Evolutionary conservation across 2,888 invertebrate genomes (phyloP).

Genomic region (Euzophera pinguis): DNA sequence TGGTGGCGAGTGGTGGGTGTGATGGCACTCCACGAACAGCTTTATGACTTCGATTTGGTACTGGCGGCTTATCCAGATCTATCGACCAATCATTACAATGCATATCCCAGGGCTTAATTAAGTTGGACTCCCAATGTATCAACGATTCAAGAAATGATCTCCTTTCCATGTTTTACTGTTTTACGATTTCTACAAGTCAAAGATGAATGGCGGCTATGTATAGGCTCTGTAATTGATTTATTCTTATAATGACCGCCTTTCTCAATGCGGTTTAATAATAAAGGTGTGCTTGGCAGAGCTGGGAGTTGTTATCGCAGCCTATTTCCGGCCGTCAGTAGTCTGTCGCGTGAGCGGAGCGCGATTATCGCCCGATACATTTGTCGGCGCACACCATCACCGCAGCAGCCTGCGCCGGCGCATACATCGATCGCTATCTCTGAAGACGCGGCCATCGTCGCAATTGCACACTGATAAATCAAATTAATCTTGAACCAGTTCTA

Average conservation of each 20-base stretch:
- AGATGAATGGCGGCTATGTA: conserved; percentile 38
- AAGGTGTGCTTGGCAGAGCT: conserved; percentile 59
- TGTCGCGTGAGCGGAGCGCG: conserved; percentile 56
- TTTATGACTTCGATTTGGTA: conserved; percentile 44
- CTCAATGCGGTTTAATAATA: conserved; percentile 65
- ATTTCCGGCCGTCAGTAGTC: conserved; percentile 75
- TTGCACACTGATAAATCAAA: conserved; percentile 66
- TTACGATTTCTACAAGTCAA: conserved; percentile 42
- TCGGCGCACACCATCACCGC: conserved; percentile 61
- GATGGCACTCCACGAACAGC: conserved; percentile 26
- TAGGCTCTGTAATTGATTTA: conserved; percentile 63
- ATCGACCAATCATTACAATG: conserved; percentile 35
- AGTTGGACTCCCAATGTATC: conserved; percentile 31
- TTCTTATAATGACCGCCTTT: conserved; percentile 72
- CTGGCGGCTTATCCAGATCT: conserved; percentile 30
- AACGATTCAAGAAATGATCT: conserved; percentile 32
- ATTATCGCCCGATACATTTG: conserved; percentile 76
- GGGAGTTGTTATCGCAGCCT: conserved; percentile 74
- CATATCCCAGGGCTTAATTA: conserved; percentile 45
- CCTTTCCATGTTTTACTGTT: conserved; percentile 35
- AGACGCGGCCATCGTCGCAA: conserved; percentile 56
- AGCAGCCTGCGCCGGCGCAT: conserved; percentile 43
- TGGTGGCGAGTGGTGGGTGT: conserved; percentile 24
- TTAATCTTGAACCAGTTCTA: conserved; percentile 48
- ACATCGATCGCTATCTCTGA: conserved; percentile 57